These are phyloP conservation scores for Pampusana beccarii DNA, from an alignment of 2,113 vertebrate genomes.

Conservation along the genomic window DNA sequence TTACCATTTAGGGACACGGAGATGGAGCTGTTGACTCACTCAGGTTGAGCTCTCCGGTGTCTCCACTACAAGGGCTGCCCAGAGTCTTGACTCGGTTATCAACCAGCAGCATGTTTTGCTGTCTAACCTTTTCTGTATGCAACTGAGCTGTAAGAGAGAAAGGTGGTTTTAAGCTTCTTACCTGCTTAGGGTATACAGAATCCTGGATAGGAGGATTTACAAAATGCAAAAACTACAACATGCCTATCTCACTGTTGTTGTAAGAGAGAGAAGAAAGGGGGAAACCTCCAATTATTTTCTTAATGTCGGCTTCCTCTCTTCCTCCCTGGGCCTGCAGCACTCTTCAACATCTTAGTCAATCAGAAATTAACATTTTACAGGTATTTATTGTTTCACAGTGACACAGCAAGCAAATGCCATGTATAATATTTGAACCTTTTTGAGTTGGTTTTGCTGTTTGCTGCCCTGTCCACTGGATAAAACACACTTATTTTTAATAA, in stretches of 20 bases:
- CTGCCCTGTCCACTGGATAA: not conserved
- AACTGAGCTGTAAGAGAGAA: not conserved
- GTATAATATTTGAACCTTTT: not conserved
- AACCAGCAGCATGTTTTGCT: not conserved
- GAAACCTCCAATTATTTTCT: not conserved
- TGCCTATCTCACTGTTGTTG: not conserved
- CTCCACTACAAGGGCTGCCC: not conserved
- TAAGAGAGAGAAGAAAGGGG: not conserved
- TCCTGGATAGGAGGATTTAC: not conserved
- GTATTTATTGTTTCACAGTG: not conserved
- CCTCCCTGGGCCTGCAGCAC: not conserved
- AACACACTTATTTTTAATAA: not conserved
- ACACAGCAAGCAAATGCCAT: rapidly evolving
- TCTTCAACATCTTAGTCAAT: not conserved
- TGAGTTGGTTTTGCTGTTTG: not conserved
- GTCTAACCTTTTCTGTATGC: not conserved
- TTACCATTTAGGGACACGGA: not conserved
- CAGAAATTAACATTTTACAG: not conserved
- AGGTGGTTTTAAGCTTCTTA: not conserved
- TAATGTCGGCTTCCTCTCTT: not conserved
- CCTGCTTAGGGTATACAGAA: not conserved
- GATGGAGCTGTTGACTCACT: not conserved
- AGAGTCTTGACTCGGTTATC: not conserved
- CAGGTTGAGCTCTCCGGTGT: not conserved
- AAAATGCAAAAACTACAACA: not conserved